phyloP scores from a whole-genome alignment of 2,888 invertebrate species.

The Papilio protenor region DNA sequence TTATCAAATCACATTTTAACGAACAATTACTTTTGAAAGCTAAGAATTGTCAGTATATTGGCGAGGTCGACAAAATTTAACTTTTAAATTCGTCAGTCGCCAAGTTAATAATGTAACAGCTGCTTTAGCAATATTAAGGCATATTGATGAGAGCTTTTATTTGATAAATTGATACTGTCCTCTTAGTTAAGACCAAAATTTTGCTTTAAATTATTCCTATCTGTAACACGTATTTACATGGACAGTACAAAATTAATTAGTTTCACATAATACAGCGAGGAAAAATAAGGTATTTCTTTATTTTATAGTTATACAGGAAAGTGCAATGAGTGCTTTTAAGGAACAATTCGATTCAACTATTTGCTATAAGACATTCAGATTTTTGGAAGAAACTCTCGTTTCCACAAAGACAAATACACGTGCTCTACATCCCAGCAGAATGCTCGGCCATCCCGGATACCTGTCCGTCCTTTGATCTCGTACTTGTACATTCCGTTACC shows the following conservation, averaged over 20 bases:
- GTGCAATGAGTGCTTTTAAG: too few relatives aligned
- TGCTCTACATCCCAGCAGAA: neutral
- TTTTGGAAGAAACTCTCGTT: neutral
- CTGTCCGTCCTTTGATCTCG: neutral
- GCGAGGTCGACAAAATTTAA: constrained; percentile 6
- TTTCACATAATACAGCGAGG: too few relatives aligned
- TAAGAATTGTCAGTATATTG: constrained; percentile 6
- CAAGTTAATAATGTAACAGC: constrained; percentile 12
- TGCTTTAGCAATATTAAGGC: neutral
- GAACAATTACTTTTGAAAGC: neutral
- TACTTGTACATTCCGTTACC: neutral
- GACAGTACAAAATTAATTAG: too few relatives aligned
- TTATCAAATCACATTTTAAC: neutral
- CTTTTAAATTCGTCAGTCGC: constrained; percentile 6
- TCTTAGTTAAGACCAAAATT: neutral
- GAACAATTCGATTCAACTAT: neutral
- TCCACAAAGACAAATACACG: neutral
- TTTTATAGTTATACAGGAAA: too few relatives aligned
- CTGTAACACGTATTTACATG: too few relatives aligned
- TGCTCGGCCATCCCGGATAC: neutral
- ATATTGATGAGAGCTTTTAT: constrained; percentile 3
- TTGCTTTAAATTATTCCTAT: too few relatives aligned
- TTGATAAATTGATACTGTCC: neutral
- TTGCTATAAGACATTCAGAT: neutral
- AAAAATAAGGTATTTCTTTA: too few relatives aligned